Conservation (phyloP, 2,113 vertebrate genomes). For the Megalops atlanticus region DNA sequence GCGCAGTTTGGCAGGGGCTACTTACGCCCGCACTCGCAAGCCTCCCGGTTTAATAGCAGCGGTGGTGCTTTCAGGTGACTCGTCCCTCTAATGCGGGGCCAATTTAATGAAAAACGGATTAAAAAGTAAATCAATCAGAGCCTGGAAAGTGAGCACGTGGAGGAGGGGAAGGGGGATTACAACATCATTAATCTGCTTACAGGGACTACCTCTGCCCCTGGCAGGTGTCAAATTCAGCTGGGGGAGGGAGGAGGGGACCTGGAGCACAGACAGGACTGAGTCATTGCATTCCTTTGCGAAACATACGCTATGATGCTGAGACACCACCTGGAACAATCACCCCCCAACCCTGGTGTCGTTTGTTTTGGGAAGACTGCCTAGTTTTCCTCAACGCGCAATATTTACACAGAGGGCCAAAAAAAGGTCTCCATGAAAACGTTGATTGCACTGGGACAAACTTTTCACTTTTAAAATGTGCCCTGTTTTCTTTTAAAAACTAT, state of each 20-base stretch:
- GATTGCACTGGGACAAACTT: neutral
- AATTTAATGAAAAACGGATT: conserved; percentile 45
- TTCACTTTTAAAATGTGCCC: too few relatives aligned
- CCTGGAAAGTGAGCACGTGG: neutral
- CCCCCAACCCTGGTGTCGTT: conserved; percentile 11
- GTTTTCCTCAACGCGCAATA: neutral
- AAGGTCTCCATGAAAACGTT: neutral
- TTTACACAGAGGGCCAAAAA: neutral
- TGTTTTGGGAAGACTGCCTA: conserved; percentile 34
- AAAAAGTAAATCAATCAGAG: conserved; percentile 30
- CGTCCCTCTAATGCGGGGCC: conserved; percentile 23
- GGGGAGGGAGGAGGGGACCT: neutral
- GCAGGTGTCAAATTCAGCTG: conserved; percentile 31
- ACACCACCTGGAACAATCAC: conserved; percentile 37
- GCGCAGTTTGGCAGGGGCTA: neutral
- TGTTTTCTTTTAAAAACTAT: too few relatives aligned
- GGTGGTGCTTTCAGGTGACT: conserved; percentile 38
- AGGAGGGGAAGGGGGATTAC: conserved; percentile 25
- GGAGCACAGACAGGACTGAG: neutral
- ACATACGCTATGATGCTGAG: conserved; percentile 33
- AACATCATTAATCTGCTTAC: conserved; percentile 39
- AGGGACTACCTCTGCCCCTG: conserved; percentile 14
- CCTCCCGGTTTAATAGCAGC: conserved; percentile 15
- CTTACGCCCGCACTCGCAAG: neutral
- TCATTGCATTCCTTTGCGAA: conserved; percentile 19